Conservation (phyloP, 2,113 vertebrate species). For the Eptesicus fuscus region DNA sequence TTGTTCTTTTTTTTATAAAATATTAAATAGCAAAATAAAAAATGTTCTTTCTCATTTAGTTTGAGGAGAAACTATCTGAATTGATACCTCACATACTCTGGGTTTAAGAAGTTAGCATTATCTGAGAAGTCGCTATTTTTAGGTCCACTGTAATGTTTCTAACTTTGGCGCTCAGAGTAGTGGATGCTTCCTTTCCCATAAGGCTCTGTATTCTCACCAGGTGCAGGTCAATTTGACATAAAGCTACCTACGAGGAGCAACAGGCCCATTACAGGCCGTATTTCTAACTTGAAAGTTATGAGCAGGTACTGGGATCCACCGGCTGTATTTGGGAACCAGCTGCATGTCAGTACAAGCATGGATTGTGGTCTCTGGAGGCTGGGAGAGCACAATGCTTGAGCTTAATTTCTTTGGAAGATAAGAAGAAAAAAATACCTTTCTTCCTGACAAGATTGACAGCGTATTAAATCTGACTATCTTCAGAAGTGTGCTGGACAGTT, state of each 20-base stretch:
- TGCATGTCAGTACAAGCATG: conserved; percentile 78
- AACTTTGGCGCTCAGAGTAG: conserved; percentile 86
- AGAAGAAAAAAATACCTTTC: conserved; percentile 77
- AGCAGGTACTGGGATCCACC: conserved; percentile 84
- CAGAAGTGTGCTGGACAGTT: conserved; percentile 78
- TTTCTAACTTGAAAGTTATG: conserved; percentile 88
- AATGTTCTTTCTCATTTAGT: background rate
- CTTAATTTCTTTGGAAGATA: conserved; percentile 74
- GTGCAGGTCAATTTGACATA: conserved; percentile 87
- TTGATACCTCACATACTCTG: conserved; percentile 58
- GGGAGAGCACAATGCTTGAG: conserved; percentile 80
- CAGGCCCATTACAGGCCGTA: conserved; percentile 88
- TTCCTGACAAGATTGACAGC: conserved; percentile 69
- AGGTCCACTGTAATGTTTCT: conserved; percentile 84
- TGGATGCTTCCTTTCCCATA: conserved; percentile 86
- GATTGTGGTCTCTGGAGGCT: conserved; percentile 73
- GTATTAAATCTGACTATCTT: conserved; percentile 77
- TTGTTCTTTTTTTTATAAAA: conserved; percentile 46
- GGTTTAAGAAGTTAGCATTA: conserved; percentile 78
- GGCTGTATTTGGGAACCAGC: conserved; percentile 84
- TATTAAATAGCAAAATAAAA: conserved; percentile 48
- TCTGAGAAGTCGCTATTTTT: conserved; percentile 85
- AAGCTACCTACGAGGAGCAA: conserved; percentile 83
- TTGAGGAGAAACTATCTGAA: conserved; percentile 39
- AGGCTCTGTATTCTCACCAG: conserved; percentile 85